These are phyloP conservation scores for Iselma pallidipennis DNA, from an alignment of 2,888 invertebrate genomes.

Conservation along the genomic window DNA sequence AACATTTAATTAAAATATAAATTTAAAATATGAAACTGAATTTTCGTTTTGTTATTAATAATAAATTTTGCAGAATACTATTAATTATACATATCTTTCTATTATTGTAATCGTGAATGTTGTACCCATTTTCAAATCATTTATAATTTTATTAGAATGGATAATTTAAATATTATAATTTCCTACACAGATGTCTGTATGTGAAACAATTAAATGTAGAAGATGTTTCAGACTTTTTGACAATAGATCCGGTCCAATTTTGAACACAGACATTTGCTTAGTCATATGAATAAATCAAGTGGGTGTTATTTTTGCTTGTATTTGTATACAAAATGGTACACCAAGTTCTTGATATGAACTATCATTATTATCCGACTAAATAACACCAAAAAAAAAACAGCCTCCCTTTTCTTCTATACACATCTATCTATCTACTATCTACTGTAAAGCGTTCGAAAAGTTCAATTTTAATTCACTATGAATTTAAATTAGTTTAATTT, in stretches of 20 bases:
- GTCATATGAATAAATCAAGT: conserved; percentile 32
- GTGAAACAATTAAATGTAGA: neutral
- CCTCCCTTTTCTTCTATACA: no score
- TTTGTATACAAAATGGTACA: conserved; percentile 17
- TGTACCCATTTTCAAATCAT: no score
- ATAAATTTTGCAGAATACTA: neutral
- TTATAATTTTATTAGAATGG: no score
- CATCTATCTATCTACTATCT: no score
- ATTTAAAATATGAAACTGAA: neutral
- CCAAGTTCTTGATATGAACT: conserved; percentile 13
- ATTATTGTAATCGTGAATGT: neutral
- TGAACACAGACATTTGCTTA: conserved; percentile 24
- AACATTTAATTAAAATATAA: neutral
- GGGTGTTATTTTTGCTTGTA: conserved; percentile 24
- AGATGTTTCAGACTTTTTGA: conserved; percentile 21
- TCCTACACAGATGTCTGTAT: no score
- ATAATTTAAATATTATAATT: no score
- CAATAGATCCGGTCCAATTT: conserved; percentile 25
- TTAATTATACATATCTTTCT: neutral
- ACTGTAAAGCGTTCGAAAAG: conserved; percentile 10
- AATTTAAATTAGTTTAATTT: conserved; percentile 26
- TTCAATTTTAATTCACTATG: conserved; percentile 22
- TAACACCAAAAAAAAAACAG: conserved; percentile 10
- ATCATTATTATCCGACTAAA: conserved; percentile 14
- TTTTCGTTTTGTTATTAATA: neutral